Conservation (phyloP, 2,888 invertebrate species). For the Eupithecia vulgata region DNA sequence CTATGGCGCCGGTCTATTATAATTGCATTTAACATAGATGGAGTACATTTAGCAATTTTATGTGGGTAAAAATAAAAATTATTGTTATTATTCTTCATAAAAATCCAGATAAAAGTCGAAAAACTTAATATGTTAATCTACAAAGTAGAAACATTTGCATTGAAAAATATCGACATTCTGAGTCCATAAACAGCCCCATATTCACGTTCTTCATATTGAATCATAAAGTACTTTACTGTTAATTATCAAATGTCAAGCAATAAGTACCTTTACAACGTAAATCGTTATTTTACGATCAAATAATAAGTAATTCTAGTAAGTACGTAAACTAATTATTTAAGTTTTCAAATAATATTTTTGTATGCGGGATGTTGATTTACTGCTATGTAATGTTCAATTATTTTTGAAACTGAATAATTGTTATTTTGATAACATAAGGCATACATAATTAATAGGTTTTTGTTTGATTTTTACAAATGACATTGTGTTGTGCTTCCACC, state of each 20-base stretch:
- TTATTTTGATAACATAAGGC: conserved; percentile 4
- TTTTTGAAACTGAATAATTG: conserved; percentile 1
- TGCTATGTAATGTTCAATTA: neutral
- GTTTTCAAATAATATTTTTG: conserved; percentile 26
- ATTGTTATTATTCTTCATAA: no score
- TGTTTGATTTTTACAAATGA: neutral
- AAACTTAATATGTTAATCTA: neutral
- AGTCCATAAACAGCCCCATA: neutral
- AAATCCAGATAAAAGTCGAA: neutral
- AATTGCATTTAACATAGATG: neutral
- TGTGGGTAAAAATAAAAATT: neutral
- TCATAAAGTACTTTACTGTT: neutral
- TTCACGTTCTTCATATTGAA: neutral
- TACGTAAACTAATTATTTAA: conserved; percentile 15
- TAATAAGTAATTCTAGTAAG: conserved; percentile 20
- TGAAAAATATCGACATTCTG: neutral
- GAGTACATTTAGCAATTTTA: neutral
- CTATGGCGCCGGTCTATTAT: neutral
- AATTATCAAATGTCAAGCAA: conserved; percentile 18
- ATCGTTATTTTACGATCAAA: conserved; percentile 15
- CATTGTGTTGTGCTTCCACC: neutral
- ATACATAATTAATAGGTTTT: neutral
- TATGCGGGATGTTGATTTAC: conserved; percentile 26
- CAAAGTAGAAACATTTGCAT: neutral
- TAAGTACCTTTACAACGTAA: conserved; percentile 13